A percentile compares a stretch with the other conserved stretches of the same genome.
These are phyloP conservation scores for Folsomia candida DNA, from an alignment of 2,888 invertebrate species.

Conservation along the genomic window DNA sequence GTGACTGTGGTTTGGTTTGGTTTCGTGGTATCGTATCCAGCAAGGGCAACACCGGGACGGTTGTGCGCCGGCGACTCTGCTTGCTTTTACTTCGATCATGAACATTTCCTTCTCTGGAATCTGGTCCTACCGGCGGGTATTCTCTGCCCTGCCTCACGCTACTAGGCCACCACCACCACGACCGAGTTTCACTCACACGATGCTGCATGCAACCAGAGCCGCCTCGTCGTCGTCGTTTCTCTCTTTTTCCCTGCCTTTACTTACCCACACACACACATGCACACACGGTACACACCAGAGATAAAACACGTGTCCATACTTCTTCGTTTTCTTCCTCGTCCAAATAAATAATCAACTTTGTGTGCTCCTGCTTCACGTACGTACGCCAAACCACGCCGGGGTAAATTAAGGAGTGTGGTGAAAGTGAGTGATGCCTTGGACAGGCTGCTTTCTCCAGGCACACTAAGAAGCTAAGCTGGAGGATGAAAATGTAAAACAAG, in stretches of 20 bases:
- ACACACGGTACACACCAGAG: neutral
- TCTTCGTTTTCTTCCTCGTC: too few relatives aligned
- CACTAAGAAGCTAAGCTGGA: too few relatives aligned
- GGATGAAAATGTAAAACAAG: too few relatives aligned
- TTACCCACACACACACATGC: neutral
- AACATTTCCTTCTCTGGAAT: neutral
- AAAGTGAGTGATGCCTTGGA: too few relatives aligned
- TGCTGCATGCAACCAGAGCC: neutral
- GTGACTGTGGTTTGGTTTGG: neutral
- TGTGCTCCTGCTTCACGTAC: too few relatives aligned
- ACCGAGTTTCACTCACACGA: neutral
- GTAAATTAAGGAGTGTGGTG: too few relatives aligned
- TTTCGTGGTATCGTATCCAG: neutral
- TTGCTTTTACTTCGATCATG: neutral
- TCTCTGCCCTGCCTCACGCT: neutral
- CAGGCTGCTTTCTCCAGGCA: too few relatives aligned
- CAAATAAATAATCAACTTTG: too few relatives aligned
- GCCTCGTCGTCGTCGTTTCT: neutral
- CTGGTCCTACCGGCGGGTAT: neutral
- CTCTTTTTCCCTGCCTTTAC: neutral
- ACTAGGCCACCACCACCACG: neutral
- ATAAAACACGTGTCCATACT: neutral
- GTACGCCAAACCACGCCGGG: too few relatives aligned
- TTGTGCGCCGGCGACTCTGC: constrained; percentile 3
- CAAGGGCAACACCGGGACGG: constrained; percentile 15